phyloP scores from a whole-genome alignment of 2,113 vertebrate genomes.

The Benitochromis conjunctus region DNA sequence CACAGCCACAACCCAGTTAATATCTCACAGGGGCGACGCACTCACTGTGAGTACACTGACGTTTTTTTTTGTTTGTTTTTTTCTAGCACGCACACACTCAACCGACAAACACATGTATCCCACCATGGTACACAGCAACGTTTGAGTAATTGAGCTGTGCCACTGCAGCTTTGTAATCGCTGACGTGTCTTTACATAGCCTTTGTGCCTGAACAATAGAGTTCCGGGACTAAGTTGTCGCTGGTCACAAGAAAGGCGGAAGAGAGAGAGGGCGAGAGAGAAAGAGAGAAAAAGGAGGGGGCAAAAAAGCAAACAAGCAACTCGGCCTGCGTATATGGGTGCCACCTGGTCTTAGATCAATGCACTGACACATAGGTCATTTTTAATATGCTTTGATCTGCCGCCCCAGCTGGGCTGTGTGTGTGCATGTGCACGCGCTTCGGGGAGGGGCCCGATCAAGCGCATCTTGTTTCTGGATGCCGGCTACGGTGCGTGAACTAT shows the following conservation, averaged over 20 bases:
- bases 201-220: constrained; percentile 67
- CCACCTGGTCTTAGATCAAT: constrained; percentile 72
- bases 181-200: constrained; percentile 67
- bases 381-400: constrained; percentile 74
- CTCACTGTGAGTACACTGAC: constrained; percentile 18
- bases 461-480: constrained; percentile 60
- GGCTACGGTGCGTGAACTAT: constrained; percentile 62
- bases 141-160: constrained; percentile 70
- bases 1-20: constrained; percentile 66
- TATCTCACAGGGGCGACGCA: constrained; percentile 63
- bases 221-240: constrained; percentile 57
- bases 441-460: constrained; percentile 39
- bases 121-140: constrained; percentile 37
- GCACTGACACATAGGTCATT: constrained; percentile 66
- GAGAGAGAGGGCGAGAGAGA: neutral
- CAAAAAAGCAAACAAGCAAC: constrained; percentile 21
- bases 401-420: constrained; percentile 31
- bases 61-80: neutral
- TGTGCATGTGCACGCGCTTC: neutral
- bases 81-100: neutral
- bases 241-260: constrained; percentile 49
- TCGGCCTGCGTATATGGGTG: constrained; percentile 43
- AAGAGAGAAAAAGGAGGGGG: neutral
- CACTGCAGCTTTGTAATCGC: constrained; percentile 68
- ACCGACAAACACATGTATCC: constrained; percentile 44